These are phyloP conservation scores for Triplophysa rosa DNA, from an alignment of 2,113 vertebrate species.

Conservation along the genomic window DNA sequence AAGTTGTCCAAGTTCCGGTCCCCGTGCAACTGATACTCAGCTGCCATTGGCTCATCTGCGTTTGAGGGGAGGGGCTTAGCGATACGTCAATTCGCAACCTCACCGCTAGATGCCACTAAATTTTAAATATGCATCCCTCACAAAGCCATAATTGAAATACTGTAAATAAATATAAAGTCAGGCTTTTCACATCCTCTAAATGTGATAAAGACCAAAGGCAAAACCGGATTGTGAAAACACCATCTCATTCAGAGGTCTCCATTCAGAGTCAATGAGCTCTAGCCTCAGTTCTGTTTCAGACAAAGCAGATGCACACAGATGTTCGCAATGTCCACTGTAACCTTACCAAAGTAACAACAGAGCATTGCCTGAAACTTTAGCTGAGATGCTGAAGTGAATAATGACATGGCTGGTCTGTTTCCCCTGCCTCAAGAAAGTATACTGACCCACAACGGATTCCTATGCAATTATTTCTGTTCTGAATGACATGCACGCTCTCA, in stretches of 20 bases:
- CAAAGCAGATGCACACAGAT: slow-evolving; percentile 8
- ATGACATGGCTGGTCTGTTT: not conserved
- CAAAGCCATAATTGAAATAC: not conserved
- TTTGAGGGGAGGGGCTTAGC: too few relatives aligned
- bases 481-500: too few relatives aligned
- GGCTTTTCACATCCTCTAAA: not conserved
- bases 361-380: slow-evolving; percentile 6
- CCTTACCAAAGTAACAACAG: not conserved
- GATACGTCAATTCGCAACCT: too few relatives aligned
- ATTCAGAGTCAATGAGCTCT: slow-evolving; percentile 22
- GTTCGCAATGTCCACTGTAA: not conserved
- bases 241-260: slow-evolving; percentile 17
- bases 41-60: too few relatives aligned
- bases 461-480: not conserved
- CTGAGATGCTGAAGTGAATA: not conserved
- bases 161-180: not conserved
- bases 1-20: too few relatives aligned
- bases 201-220: not conserved
- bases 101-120: too few relatives aligned
- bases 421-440: not conserved
- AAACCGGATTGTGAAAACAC: slow-evolving; percentile 13
- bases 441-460: not conserved
- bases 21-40: too few relatives aligned
- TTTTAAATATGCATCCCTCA: too few relatives aligned
- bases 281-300: slow-evolving; percentile 19